Evolutionary conservation across 2,888 invertebrate genomes (phyloP), one percentile per base, ranked within the genome.

Genomic region (Agriopis leucophaearia): DNA sequence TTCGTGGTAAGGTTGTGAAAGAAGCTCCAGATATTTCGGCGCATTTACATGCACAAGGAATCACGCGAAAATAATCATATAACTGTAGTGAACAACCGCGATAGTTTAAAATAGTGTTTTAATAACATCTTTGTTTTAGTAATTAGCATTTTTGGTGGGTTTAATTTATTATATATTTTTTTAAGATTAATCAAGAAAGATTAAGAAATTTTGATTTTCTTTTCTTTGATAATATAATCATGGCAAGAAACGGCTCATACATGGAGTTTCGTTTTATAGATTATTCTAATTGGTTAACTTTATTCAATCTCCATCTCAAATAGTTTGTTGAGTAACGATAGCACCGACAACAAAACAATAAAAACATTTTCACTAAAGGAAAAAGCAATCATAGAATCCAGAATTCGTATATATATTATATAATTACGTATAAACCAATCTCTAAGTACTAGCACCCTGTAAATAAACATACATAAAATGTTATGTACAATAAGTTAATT

Each of bases 371-470:
- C 10, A 6, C 7, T 13, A 10, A 54, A 38, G 42, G 1, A 1
- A 58, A 45, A 45, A 8, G 79, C 83, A 86, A 81, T 81, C 83
- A 82, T 78, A 81, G 78, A 85, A 83, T 81, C 79, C 80, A 80
- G 69, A 78, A 74, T 67, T 73, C 74, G 74, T 80, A 81, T 81
- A 76, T 72, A 71, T 27, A 27, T 27, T n/a, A 27, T 27, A 27
- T 27, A 27, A n/a, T n/a, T n/a, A n/a, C n/a, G n/a, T 27, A 27
- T 58, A 76, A 78, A 74, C 77, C 77, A 78, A 82, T 73, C 77
- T 79, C 85, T 90, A 91, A 88, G 86, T 87, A 90, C 89, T 90
- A 90, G 83, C 87, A 90, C 90, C 91, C 89, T 91, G 89, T 89
- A 83, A 88, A 87, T 84, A 87, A 84, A 87, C 81, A 89, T 85